Conservation (phyloP, 1,140 invertebrate genomes). For the Megalonaias nervosa region DNA sequence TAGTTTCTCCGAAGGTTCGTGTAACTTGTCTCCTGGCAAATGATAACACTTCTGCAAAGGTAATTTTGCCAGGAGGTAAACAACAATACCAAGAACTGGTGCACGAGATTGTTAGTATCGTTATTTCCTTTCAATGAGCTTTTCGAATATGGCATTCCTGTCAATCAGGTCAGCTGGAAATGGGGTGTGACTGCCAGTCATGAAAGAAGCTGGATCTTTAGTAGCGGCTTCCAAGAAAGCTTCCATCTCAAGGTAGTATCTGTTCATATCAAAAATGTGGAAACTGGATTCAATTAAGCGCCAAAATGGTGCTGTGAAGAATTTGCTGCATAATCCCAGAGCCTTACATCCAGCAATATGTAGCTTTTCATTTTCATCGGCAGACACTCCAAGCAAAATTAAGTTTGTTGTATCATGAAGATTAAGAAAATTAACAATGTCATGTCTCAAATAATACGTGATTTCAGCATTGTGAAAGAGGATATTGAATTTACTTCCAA, state of each 20-base stretch:
- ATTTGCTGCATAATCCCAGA: no score
- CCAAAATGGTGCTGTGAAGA: no score
- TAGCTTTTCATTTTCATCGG: not conserved
- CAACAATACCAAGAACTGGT: not conserved
- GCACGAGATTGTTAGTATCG: not conserved
- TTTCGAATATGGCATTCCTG: not conserved
- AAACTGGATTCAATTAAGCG: no score
- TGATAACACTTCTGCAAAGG: not conserved
- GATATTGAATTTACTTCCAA: not conserved
- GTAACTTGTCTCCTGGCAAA: not conserved
- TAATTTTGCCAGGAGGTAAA: not conserved
- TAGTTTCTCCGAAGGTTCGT: no score
- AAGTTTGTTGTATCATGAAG: not conserved
- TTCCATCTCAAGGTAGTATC: not conserved
- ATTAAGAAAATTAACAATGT: not conserved
- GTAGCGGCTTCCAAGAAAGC: not conserved
- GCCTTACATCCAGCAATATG: not conserved
- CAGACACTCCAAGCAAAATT: not conserved
- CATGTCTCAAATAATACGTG: not conserved
- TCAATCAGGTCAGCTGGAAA: not conserved
- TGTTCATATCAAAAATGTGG: not conserved
- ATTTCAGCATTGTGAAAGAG: not conserved
- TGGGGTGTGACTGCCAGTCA: not conserved
- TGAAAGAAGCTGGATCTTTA: constrained; percentile 4
- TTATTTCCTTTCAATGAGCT: not conserved